phyloP scores from a whole-genome alignment of 2,797 vertebrate species.

The Acanthopagrus latus region DNA sequence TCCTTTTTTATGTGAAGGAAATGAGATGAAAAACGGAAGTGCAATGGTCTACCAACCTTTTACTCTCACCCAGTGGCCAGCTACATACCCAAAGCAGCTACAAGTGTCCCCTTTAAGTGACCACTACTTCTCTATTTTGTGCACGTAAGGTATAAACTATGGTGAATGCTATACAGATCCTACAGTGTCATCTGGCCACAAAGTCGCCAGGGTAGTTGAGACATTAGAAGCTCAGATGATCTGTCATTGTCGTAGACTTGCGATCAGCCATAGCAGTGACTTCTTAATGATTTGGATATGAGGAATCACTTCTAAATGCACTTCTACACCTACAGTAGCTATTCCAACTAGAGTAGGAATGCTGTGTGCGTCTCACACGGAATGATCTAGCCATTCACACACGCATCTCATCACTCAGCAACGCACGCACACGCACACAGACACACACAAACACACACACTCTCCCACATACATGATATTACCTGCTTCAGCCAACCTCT shows the following conservation, averaged over 20 bases:
- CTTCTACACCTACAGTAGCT: conserved; percentile 81
- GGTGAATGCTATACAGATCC: conserved; percentile 80
- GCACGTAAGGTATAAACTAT: conserved; percentile 84
- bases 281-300: conserved; percentile 75
- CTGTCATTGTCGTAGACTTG: conserved; percentile 76
- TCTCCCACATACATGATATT: conserved; percentile 52
- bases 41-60: conserved; percentile 81
- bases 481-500: conserved; percentile 63
- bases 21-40: conserved; percentile 87
- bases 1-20: conserved; percentile 76
- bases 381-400: conserved; percentile 80
- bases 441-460: conserved; percentile 27
- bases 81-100: conserved; percentile 85
- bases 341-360: conserved; percentile 80
- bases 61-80: conserved; percentile 83
- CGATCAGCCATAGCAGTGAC: conserved; percentile 63
- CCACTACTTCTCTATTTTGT: conserved; percentile 81
- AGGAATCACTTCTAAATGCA: conserved; percentile 80
- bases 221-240: conserved; percentile 77
- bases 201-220: conserved; percentile 71
- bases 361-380: conserved; percentile 75
- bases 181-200: conserved; percentile 75
- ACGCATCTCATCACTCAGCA: conserved; percentile 50
- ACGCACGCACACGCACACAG: conserved; percentile 27
- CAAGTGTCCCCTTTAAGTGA: conserved; percentile 82